Evolutionary conservation across 2,888 invertebrate species (phyloP), one percentile per base, ranked within the genome.

Genomic region (Leucophenga montana): DNA sequence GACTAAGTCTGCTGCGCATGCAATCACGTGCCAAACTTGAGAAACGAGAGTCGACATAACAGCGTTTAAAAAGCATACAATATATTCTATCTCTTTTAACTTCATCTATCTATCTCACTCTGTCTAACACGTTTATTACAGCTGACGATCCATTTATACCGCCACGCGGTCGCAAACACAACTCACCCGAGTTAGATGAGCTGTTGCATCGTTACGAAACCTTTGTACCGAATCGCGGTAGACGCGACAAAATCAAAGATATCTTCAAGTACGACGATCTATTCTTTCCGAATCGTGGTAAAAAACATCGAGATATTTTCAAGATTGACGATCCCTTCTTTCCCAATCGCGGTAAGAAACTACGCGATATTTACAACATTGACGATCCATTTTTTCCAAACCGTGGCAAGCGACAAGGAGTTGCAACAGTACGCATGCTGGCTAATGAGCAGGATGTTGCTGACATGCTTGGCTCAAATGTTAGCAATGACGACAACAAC

Each of bases 161-260:
- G 66, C 87, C 87, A 53, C 83, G 88, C 18, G 88, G 88, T 31
- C 85, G 88, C 39, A 89, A 89, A 69, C 83, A 86, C 59, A 77
- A 82, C 71, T 70, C 78, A 11, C 84, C 86, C 39, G 80, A 85
- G 70, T 71, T 87, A 68, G 80, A 84, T 69, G 80, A 78, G 46
- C 73, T 88, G 64, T 66, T 86, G 69, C 76, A 84, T 56, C 85
- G 83, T 59, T 81, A 83, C 68, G 89, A 89, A 67, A 78, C 86
- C 20, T 89, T 89, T 78, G 84, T 88, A 16, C 89, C 89, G 46
- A 86, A 88, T 83, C 89, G 89, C 75, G 89, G 89, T 67, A 85
- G 81, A 74, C 88, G 86, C 70, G 88, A 88, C 78, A 85, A 83
- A 78, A 83, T 88, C 77, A 85, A 82, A 80, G 88, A 88, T 79